A percentile compares a stretch with the other conserved stretches of the same genome.
phyloP scores from a whole-genome alignment of 2,888 invertebrate species.

The Drosophila austrosaltans region DNA sequence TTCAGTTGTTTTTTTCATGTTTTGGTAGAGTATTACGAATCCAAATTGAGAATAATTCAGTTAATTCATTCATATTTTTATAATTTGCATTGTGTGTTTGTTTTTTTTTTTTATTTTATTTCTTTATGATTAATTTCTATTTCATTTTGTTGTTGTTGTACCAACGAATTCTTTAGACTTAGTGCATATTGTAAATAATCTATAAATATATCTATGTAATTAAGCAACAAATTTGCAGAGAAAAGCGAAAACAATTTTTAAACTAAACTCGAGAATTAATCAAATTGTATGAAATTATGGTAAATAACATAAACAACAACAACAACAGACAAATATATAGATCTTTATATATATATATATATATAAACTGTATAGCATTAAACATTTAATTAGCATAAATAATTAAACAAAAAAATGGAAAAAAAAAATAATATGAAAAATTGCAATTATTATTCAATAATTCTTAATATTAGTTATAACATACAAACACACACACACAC shows the following conservation, averaged over 20 bases:
- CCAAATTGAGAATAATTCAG: constrained; percentile 1
- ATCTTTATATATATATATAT: constrained; percentile 35
- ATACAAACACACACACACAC: constrained; percentile 25
- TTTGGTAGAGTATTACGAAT: not conserved
- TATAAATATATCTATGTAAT: constrained; percentile 38
- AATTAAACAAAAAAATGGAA: constrained; percentile 41
- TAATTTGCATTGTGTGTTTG: constrained; percentile 61
- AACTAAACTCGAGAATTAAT: constrained; percentile 76
- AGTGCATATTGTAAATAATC: constrained; percentile 68
- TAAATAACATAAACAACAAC: constrained; percentile 44
- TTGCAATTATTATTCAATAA: constrained; percentile 81
- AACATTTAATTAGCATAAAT: constrained; percentile 76
- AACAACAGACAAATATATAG: constrained; percentile 51
- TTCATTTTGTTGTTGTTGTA: constrained; percentile 53
- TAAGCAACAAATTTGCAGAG: constrained; percentile 23
- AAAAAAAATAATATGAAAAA: constrained; percentile 55
- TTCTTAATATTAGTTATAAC: constrained; percentile 75
- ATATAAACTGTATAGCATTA: constrained; percentile 73
- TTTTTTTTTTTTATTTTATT: not conserved
- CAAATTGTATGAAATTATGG: constrained; percentile 71
- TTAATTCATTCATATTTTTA: constrained; percentile 6
- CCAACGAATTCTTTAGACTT: constrained; percentile 66
- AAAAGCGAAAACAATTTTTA: constrained; percentile 54
- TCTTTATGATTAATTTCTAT: constrained; percentile 23
- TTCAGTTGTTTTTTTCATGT: not conserved